A percentile compares a stretch with the other conserved stretches of the same genome.
Conservation (phyloP, 2,888 invertebrate genomes). For the Andrena flavipes region DNA sequence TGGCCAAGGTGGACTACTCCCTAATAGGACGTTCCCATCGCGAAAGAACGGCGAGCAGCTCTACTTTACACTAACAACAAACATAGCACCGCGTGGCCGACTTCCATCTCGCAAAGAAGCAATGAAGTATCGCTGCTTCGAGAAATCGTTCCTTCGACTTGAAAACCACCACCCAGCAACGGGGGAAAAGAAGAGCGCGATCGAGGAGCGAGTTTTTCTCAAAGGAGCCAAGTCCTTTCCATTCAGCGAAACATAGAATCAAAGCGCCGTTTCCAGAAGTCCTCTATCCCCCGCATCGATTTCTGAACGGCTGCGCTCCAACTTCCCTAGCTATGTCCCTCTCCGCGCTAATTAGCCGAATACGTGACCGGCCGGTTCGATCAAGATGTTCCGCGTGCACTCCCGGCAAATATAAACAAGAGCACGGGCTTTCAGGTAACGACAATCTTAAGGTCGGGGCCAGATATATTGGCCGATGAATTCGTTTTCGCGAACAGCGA, state of each 20-base stretch:
- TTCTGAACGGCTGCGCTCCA: not conserved
- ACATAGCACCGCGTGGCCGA: too few relatives aligned
- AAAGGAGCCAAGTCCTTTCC: not conserved
- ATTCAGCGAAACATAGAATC: not conserved
- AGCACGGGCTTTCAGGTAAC: conserved; percentile 29
- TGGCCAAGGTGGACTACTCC: too few relatives aligned
- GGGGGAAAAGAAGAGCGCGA: not conserved
- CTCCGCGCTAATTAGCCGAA: conserved; percentile 28
- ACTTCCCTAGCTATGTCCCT: not conserved
- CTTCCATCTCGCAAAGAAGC: not conserved
- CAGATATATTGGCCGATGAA: too few relatives aligned
- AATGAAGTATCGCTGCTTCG: not conserved
- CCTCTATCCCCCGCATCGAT: not conserved
- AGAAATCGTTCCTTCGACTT: too few relatives aligned
- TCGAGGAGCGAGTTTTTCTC: not conserved
- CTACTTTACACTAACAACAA: too few relatives aligned
- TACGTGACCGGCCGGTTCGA: conserved; percentile 32
- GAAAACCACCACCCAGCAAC: not conserved
- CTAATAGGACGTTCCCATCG: too few relatives aligned
- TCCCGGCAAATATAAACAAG: conserved; percentile 33
- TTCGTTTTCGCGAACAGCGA: too few relatives aligned
- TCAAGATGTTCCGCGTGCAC: conserved; percentile 30
- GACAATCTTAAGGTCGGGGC: too few relatives aligned
- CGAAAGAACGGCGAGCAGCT: too few relatives aligned
- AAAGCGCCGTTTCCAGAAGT: not conserved